Base-by-base conservation (phyloP, 2,888 invertebrate species). In the Leptogaster cylindrica region DNA sequence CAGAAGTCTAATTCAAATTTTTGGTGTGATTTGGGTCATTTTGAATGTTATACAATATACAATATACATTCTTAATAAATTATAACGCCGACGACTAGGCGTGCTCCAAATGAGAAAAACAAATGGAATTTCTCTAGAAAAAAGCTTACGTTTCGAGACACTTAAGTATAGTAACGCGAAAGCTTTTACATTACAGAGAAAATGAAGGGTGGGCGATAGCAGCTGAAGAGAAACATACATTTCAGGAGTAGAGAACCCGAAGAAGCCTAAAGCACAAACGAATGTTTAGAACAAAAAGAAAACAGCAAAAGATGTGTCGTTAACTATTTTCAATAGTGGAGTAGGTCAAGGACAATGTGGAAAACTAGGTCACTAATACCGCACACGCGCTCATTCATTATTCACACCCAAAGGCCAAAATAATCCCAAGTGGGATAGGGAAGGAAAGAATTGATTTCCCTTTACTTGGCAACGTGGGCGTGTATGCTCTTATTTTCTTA, bases 301-400 rank as follows among this genome's bases (percentile, higher is more conserved):
- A 41, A 31, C 39, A 31, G 20, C 28, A 39, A 28, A 12, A 27
- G 58, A 28, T 58, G 20, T 36, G 55, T 46, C 58, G 58, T 58
- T 58, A 58, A 58, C 58, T 66, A 68, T 70, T 70, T 68, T 66
- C 51, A 70, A 50, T 70, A 77, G 76, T 79, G 79, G 80, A 80
- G 80, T 80, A 80, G 80, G 80, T 80, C 80, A 80, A 80, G 80
- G 80, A 80, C 80, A 79, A 78, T 55, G 75, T 39, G 75, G 74
- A 76, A 77, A 79, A 78, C 75, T 79, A 76, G 79, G 77, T 75
- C 79, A 79, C 74, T 73, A 76, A 65, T 65, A 67, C 66, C 66
- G 2, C 41, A 58, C 58, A 27, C 58, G 58, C 58, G 16, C 41
- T 12, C 18, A 12, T 14, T 25, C 14, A n/a, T n/a, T 25, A 6